These are phyloP conservation scores for Protonibea diacanthus DNA, from an alignment of 2,797 vertebrate genomes.

Conservation along the genomic window DNA sequence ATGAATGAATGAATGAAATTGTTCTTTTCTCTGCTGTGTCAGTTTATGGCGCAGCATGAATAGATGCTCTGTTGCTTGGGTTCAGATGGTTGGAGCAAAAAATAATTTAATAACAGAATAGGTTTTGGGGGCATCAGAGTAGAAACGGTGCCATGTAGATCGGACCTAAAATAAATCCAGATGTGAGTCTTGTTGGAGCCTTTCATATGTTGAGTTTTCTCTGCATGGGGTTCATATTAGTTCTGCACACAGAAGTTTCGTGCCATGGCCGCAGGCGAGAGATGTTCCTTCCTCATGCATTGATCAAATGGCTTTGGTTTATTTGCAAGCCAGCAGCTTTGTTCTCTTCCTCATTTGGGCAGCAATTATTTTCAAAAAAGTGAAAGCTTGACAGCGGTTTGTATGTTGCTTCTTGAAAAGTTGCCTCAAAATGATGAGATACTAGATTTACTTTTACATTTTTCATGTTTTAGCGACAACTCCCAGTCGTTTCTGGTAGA, in stretches of 20 bases:
- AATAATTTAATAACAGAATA: constrained; percentile 44
- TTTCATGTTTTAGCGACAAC: background rate
- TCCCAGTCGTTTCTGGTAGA: background rate
- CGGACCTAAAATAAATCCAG: constrained; percentile 44
- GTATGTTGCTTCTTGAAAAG: no score
- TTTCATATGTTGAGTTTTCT: background rate
- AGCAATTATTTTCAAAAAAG: background rate
- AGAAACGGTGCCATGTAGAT: constrained; percentile 13
- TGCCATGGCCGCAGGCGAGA: constrained; percentile 54
- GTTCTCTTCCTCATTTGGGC: constrained; percentile 18
- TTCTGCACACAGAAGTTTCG: constrained; percentile 18
- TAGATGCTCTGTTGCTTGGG: constrained; percentile 45
- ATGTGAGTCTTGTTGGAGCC: constrained; percentile 22
- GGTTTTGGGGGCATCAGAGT: background rate
- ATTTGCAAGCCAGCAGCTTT: background rate
- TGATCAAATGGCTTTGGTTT: constrained; percentile 48
- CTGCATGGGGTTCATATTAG: background rate
- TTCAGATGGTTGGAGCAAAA: constrained; percentile 41
- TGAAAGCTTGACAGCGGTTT: background rate
- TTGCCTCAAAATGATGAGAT: background rate
- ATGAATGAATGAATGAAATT: constrained; percentile 41
- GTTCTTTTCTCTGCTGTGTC: constrained; percentile 22
- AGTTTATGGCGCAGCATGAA: constrained; percentile 62
- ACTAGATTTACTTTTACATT: background rate
- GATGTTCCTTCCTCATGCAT: constrained; percentile 48